Evolutionary conservation across 2,888 invertebrate species (phyloP).

Genomic region (Apodemia mormo): DNA sequence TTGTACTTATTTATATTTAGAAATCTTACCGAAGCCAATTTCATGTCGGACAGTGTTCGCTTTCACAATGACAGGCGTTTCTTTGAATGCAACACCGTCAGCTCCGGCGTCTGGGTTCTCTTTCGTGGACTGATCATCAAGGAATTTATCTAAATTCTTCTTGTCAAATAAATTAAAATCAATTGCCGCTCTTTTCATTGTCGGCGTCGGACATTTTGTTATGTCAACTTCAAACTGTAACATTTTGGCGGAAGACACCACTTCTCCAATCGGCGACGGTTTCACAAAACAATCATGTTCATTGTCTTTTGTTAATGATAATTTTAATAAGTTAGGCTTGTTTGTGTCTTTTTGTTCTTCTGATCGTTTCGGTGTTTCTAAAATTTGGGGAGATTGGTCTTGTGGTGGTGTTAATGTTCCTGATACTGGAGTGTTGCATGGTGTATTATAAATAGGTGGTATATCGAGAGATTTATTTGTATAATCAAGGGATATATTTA

Average conservation of each 20-base stretch:
- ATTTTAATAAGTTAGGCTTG: slow-evolving; percentile 52
- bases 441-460: slow-evolving; percentile 25
- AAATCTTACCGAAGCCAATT: slow-evolving; percentile 71
- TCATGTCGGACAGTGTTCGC: slow-evolving; percentile 68
- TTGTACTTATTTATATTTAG: neutral
- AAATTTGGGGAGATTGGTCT: slow-evolving; percentile 36
- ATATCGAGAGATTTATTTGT: neutral
- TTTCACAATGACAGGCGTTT: slow-evolving; percentile 66
- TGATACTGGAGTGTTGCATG: slow-evolving; percentile 32
- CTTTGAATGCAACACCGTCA: slow-evolving; percentile 46
- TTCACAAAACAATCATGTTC: slow-evolving; percentile 60
- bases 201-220: slow-evolving; percentile 62
- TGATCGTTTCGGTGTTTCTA: slow-evolving; percentile 31
- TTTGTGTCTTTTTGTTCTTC: slow-evolving; percentile 28
- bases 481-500: neutral
- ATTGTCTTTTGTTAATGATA: slow-evolving; percentile 57
- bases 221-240: slow-evolving; percentile 66
- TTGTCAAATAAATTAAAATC: slow-evolving; percentile 72
- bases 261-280: slow-evolving; percentile 63
- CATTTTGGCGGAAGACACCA: slow-evolving; percentile 75
- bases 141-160: slow-evolving; percentile 62
- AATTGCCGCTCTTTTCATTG: slow-evolving; percentile 70
- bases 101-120: slow-evolving; percentile 33
- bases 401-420: slow-evolving; percentile 30
- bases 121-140: slow-evolving; percentile 47